A percentile compares a stretch with the other conserved stretches of the same genome.
Evolutionary conservation across 1,140 invertebrate genomes (phyloP).

Genomic region (Pararge aegeria): DNA sequence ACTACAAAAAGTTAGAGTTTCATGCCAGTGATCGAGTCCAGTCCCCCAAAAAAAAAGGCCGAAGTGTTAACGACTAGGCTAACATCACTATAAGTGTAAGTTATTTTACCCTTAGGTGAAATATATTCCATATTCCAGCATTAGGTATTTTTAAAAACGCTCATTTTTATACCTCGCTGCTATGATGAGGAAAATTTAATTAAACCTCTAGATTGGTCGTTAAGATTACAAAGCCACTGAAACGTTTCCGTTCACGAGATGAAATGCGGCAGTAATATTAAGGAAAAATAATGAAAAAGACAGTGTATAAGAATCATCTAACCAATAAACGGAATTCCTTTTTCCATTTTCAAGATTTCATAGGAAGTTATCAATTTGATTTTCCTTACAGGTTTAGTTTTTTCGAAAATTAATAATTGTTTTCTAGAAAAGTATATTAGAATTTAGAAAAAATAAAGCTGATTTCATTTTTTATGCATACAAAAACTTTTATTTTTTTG

Average conservation of each 20-base stretch:
- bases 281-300: constrained; percentile 2
- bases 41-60: too few relatives aligned
- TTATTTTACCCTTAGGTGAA: too few relatives aligned
- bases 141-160: neutral
- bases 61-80: too few relatives aligned
- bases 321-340: neutral
- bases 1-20: too few relatives aligned
- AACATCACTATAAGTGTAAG: too few relatives aligned
- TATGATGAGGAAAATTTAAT: constrained; percentile 19
- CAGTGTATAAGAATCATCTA: neutral
- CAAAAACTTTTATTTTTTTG: too few relatives aligned
- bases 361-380: neutral
- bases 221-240: constrained; percentile 19
- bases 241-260: constrained; percentile 19
- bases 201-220: constrained; percentile 24
- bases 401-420: too few relatives aligned
- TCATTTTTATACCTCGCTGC: neutral
- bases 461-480: too few relatives aligned
- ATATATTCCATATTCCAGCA: neutral
- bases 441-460: too few relatives aligned
- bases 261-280: constrained; percentile 11
- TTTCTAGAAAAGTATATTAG: too few relatives aligned
- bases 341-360: neutral
- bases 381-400: neutral
- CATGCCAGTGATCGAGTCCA: too few relatives aligned